Percentiles rank a stretch among this genome's conserved stretches.
Conservation (phyloP, 1,140 invertebrate species). For the Tetramorium parvispinum region DNA sequence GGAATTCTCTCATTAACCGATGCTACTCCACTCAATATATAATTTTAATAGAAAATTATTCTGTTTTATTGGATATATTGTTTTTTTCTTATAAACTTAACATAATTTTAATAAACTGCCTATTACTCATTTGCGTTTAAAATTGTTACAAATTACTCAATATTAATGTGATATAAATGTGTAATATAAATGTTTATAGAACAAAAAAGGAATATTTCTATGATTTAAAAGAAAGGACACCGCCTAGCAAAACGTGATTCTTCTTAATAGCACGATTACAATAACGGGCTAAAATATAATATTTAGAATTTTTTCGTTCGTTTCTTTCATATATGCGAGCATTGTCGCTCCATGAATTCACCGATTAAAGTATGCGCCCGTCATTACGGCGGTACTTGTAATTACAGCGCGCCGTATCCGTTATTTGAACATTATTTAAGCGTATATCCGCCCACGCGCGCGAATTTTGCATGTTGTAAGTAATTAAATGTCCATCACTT, state of each 20-base stretch:
- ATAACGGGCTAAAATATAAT: not conserved
- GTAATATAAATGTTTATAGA: not conserved
- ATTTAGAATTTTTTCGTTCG: not conserved
- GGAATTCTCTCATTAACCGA: slow-evolving; percentile 12
- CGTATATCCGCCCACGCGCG: not conserved
- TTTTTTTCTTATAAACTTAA: slow-evolving; percentile 46
- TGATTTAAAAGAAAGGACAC: not conserved
- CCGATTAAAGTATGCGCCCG: not conserved
- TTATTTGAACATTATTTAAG: slow-evolving; percentile 17
- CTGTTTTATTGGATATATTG: not conserved
- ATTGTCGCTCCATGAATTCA: not conserved
- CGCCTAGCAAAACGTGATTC: not conserved
- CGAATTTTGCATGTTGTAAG: slow-evolving; percentile 29
- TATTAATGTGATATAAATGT: slow-evolving; percentile 45
- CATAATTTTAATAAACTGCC: slow-evolving; percentile 33
- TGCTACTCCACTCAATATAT: not conserved
- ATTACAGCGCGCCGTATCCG: slow-evolving; percentile 19
- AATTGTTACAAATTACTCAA: slow-evolving; percentile 63
- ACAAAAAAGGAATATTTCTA: not conserved
- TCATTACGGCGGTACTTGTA: not conserved
- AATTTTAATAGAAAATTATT: slow-evolving; percentile 45
- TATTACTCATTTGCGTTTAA: slow-evolving; percentile 33
- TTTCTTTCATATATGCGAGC: not conserved
- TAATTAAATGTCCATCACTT: slow-evolving; percentile 42
- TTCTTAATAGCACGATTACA: not conserved